phyloP scores from a whole-genome alignment of 2,888 invertebrate genomes.

The Congeria kusceri region DNA sequence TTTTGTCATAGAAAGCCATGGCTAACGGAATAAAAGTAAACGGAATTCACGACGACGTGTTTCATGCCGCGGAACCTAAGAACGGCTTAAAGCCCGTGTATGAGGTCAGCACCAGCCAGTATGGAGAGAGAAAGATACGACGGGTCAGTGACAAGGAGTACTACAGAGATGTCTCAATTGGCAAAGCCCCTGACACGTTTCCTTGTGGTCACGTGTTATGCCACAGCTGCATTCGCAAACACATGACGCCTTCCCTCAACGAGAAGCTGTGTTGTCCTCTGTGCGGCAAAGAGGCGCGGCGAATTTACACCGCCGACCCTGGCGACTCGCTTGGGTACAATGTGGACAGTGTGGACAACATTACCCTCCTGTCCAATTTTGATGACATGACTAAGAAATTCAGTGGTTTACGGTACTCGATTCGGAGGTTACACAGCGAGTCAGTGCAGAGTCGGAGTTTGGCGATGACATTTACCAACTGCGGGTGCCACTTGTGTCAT shows the following conservation, averaged over 20 bases:
- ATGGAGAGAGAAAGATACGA: slow-evolving; percentile 54
- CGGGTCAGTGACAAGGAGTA: slow-evolving; percentile 72
- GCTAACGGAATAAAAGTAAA: slow-evolving; percentile 2
- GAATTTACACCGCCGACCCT: slow-evolving; percentile 58
- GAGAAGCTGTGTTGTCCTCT: slow-evolving; percentile 64
- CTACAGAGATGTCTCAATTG: slow-evolving; percentile 73
- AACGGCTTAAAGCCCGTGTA: slow-evolving; percentile 59
- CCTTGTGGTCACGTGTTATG: slow-evolving; percentile 81
- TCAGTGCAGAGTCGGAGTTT: slow-evolving; percentile 77
- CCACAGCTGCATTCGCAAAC: slow-evolving; percentile 77
- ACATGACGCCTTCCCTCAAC: slow-evolving; percentile 62
- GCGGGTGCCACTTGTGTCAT: slow-evolving; percentile 76
- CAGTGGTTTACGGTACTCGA: slow-evolving; percentile 71
- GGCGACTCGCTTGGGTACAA: slow-evolving; percentile 51
- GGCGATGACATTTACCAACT: slow-evolving; percentile 80
- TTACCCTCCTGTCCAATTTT: slow-evolving; percentile 78
- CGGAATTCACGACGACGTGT: slow-evolving; percentile 2
- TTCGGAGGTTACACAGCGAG: slow-evolving; percentile 75
- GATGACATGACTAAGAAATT: slow-evolving; percentile 79
- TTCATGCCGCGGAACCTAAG: slow-evolving; percentile 3
- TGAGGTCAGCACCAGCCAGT: slow-evolving; percentile 24
- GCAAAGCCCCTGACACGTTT: slow-evolving; percentile 81
- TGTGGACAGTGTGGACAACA: slow-evolving; percentile 63
- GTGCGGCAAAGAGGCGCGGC: slow-evolving; percentile 55
- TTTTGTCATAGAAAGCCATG: not conserved